These are phyloP conservation scores for Protodeltote pygarga DNA, from an alignment of 2,888 invertebrate genomes.

Conservation along the genomic window DNA sequence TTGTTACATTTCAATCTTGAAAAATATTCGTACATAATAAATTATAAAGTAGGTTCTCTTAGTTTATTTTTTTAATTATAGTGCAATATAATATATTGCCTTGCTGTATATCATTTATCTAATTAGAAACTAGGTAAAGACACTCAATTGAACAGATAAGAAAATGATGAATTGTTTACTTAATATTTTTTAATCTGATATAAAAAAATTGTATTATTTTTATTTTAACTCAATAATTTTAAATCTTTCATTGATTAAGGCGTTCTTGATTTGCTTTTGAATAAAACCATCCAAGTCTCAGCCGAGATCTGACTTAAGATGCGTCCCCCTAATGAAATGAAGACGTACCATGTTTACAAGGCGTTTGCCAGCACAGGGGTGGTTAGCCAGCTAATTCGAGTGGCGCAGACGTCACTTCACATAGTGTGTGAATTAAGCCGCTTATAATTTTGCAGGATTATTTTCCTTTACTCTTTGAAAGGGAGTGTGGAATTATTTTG, in stretches of 20 bases:
- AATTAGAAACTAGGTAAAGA: too few species aligned
- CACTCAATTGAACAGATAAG: too few species aligned
- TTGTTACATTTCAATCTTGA: too few species aligned
- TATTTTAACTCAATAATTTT: not conserved
- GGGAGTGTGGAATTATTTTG: conserved; percentile 5
- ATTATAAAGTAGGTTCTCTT: too few species aligned
- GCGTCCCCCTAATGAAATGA: conserved; percentile 70
- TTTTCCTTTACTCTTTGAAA: conserved; percentile 17
- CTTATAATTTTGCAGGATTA: conserved; percentile 31
- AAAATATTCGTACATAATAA: too few species aligned
- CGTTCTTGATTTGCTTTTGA: not conserved
- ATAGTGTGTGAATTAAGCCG: conserved; percentile 18
- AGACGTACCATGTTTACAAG: conserved; percentile 69
- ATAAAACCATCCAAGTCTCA: not conserved
- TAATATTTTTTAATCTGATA: too few species aligned
- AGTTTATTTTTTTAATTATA: too few species aligned
- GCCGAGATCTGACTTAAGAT: conserved; percentile 57
- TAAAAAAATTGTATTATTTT: not conserved
- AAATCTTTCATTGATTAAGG: too few species aligned
- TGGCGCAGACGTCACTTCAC: conserved; percentile 41
- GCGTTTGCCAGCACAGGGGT: conserved; percentile 52
- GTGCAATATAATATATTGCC: too few species aligned
- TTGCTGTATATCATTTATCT: too few species aligned
- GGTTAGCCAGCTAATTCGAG: conserved; percentile 62
- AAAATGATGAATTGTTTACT: too few species aligned